Evolutionary conservation across 2,113 vertebrate genomes (phyloP).

Genomic region (Pleuronectes platessa): DNA sequence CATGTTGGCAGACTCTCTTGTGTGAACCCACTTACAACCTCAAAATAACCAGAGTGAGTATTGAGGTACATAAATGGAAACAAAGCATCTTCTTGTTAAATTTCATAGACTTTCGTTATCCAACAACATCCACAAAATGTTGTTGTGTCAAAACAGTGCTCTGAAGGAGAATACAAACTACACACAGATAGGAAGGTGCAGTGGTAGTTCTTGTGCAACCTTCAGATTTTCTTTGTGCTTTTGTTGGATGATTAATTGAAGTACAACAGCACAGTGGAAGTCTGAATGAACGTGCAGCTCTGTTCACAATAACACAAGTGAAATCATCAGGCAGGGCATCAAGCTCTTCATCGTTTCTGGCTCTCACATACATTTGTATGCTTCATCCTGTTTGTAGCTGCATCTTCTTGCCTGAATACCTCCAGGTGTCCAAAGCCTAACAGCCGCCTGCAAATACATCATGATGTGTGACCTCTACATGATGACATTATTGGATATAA

Average conservation of each 20-base stretch:
- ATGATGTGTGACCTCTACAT: slow-evolving; percentile 24
- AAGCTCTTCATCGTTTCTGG: slow-evolving; percentile 3
- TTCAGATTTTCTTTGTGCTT: not conserved
- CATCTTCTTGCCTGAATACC: not conserved
- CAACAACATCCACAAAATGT: too few relatives aligned
- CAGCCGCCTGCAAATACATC: slow-evolving; percentile 30
- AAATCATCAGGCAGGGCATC: slow-evolving; percentile 1
- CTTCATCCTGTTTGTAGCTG: not conserved
- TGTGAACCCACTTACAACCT: too few relatives aligned
- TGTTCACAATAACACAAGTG: not conserved
- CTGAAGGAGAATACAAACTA: too few relatives aligned
- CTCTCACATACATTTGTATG: not conserved
- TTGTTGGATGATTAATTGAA: not conserved
- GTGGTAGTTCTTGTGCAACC: too few relatives aligned
- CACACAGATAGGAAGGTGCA: too few relatives aligned
- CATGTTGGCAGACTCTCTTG: too few relatives aligned
- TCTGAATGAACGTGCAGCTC: too few relatives aligned
- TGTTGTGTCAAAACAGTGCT: too few relatives aligned
- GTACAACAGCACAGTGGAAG: not conserved
- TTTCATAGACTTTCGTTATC: too few relatives aligned
- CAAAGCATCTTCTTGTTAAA: too few relatives aligned
- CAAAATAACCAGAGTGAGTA: too few relatives aligned
- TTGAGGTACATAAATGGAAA: too few relatives aligned
- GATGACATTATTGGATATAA: slow-evolving; percentile 39
- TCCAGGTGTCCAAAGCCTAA: slow-evolving; percentile 19